Evolutionary conservation across 2,797 vertebrate genomes (phyloP).

Genomic region (Eidolon dupreanum): DNA sequence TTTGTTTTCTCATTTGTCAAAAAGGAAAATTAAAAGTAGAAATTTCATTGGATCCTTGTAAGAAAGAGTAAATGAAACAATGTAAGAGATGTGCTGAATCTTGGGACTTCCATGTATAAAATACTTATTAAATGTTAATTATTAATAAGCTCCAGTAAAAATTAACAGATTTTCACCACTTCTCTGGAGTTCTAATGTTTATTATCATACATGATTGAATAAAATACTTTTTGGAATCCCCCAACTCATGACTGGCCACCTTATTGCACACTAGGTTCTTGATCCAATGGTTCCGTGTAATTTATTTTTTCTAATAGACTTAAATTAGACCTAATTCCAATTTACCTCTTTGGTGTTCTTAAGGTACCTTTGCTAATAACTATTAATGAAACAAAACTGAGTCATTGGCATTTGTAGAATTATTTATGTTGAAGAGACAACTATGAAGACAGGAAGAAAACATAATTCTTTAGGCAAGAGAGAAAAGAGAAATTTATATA

Average conservation of each 20-base stretch:
- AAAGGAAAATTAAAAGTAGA: background rate
- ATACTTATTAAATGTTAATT: background rate
- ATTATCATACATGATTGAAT: background rate
- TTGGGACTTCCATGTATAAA: background rate
- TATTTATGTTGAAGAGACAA: background rate
- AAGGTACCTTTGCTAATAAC: background rate
- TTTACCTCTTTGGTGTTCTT: background rate
- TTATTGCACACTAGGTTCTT: background rate
- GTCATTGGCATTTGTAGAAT: background rate
- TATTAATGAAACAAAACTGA: background rate
- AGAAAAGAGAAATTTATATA: background rate
- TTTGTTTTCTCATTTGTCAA: slow-evolving; percentile 20
- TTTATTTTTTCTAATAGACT: background rate
- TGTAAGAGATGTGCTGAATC: background rate
- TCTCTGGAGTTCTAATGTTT: background rate
- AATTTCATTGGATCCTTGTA: background rate
- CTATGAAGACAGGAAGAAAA: background rate
- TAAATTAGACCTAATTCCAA: background rate
- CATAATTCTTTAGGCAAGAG: background rate
- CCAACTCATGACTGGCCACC: background rate
- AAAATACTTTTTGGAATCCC: background rate
- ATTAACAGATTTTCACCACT: background rate
- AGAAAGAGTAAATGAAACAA: background rate
- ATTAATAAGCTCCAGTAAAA: background rate
- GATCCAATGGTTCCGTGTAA: background rate